phyloP scores from a whole-genome alignment of 1,140 invertebrate species.

The Galleria mellonella region DNA sequence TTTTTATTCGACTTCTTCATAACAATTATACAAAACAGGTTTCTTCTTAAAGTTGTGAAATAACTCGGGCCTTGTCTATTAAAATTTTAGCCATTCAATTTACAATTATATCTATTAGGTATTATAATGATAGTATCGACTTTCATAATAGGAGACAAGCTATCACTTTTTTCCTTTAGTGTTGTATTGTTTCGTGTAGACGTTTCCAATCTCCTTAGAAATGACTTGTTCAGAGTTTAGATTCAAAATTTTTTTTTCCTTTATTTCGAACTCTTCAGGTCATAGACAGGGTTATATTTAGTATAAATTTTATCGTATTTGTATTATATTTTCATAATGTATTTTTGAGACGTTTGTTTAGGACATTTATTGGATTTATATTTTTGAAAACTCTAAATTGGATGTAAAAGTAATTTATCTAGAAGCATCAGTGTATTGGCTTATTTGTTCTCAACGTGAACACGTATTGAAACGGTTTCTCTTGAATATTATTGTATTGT shows the following conservation, averaged over 20 bases:
- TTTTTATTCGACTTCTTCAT: neutral
- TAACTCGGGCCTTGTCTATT: constrained; percentile 53
- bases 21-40: constrained; percentile 26
- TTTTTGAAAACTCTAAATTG: constrained; percentile 70
- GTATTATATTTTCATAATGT: constrained; percentile 73
- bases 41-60: constrained; percentile 48
- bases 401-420: constrained; percentile 53
- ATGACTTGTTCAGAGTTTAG: constrained; percentile 62
- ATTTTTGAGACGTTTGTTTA: constrained; percentile 73
- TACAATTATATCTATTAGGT: constrained; percentile 14
- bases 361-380: constrained; percentile 71
- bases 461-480: neutral
- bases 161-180: constrained; percentile 18
- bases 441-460: constrained; percentile 10
- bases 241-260: constrained; percentile 46
- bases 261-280: constrained; percentile 70
- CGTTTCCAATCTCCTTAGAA: constrained; percentile 31
- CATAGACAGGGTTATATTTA: constrained; percentile 74
- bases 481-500: neutral
- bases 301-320: constrained; percentile 74
- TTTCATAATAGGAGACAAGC: constrained; percentile 8
- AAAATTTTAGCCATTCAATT: constrained; percentile 30
- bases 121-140: constrained; percentile 1
- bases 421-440: constrained; percentile 57
- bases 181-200: constrained; percentile 15